Evolutionary conservation across 2,797 vertebrate genomes (phyloP), one percentile per base, ranked within the genome.

Genomic region (Carcharodon carcharias): DNA sequence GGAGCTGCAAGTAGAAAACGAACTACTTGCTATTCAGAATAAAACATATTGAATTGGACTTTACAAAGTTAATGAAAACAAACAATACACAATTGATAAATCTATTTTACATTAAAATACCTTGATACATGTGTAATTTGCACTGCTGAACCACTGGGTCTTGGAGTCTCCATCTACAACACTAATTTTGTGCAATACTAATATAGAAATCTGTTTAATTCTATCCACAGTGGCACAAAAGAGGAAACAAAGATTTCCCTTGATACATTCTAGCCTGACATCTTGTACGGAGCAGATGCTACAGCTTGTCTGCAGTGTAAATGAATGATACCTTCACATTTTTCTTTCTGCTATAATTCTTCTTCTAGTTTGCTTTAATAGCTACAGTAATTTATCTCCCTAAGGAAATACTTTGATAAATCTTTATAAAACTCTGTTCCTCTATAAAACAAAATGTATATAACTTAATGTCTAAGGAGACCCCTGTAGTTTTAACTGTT

Each of bases 331-430:
- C 65, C 23, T 54, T 95, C 93, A 95, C 65, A 95, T 73, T 35
- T 50, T 95, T 71, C 67, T 45, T 71, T 71, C 40, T 54, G 45
- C 7, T 95, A 4, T 18, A 95, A 71, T 73, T 95, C 31, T 54
- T 95, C 14, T 95, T 95, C 93, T 16, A 71, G 40, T 95, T 95
- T 95, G 50, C 65, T 95, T 95, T 45, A 54, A 69, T 31, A 95
- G 11, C 93, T 8, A 69, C 4, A 35, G 67, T 71, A 73, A 95
- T 95, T 95, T 54, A 71, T 50, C 14, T 95, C 67, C 50, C 93
- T 35, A 71, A 95, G 63, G 45, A 73, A 26, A 73, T 45, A 50
- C 23, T 73, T 69, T 50, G 45, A 95, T 50, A 69, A 50, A 71
- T 95, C 67, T 69, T 73, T 54, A 95, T 95, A 50, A 95, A 95